Evolutionary conservation across 1,140 invertebrate genomes (phyloP), one percentile per base, ranked within the genome.

Genomic region (Andrena cerasifolii): DNA sequence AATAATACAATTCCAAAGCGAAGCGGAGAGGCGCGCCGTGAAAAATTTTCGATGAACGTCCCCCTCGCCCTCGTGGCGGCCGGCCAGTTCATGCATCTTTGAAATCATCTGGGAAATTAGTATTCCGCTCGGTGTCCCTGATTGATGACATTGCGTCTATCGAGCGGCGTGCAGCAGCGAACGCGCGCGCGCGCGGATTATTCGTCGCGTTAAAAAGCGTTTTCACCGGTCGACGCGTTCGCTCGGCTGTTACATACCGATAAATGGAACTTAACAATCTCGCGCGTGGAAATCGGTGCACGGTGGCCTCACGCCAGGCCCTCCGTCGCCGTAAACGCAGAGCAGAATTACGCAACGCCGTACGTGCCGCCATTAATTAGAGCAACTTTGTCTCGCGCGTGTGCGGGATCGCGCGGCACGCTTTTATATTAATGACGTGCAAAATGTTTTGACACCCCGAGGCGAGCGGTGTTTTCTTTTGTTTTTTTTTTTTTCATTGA

Each of bases 401-500:
- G 61, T 61, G 59, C 53, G 53, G 51, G 53, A 33, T 45, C 77
- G 43, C 51, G 65, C 54, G 77, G 36, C 61, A 18, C 33, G 76
- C 82, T 84, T 85, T 85, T 81, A 84, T 84, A 84, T 78, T 67
- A 84, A 72, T 76, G 53, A 58, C 36, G 51, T 74, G 45, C 78
- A 58, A 85, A 85, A 80, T 80, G 82, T 85, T 84, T 84, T 80
- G 67, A 72, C 82, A 66, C 73, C 53, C n/a, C 61, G 77, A 58
- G 72, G 53, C 28, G 63, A 59, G n/a, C n/a, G n/a, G n/a, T n/a
- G n/a, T n/a, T n/a, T n/a, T n/a, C n/a, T n/a, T n/a, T n/a, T n/a
- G n/a, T n/a, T n/a, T n/a, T n/a, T n/a, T n/a, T n/a, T n/a, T 80
- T 83, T 82, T 83, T 83, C 82, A 83, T 83, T 82, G 74, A 83